Conservation (phyloP, 2,797 vertebrate genomes). For the Prunella strophiata region DNA sequence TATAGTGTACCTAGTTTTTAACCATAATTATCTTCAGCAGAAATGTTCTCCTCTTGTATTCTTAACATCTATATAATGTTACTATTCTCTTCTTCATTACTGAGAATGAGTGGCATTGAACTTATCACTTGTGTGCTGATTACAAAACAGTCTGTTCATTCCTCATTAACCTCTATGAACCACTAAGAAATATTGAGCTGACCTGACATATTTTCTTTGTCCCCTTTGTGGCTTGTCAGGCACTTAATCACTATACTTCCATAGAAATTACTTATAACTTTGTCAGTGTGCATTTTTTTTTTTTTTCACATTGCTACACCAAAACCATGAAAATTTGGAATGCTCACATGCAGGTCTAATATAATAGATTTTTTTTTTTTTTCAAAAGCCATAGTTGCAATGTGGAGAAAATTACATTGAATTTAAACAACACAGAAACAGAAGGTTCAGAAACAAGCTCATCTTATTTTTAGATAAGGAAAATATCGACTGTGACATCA, state of each 20-base stretch:
- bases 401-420: neutral
- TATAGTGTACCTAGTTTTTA: neutral
- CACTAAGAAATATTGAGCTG: neutral
- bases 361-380: neutral
- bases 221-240: neutral
- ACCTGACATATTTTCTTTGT: neutral
- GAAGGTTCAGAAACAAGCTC: neutral
- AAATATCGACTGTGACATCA: neutral
- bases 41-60: neutral
- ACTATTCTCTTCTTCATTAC: neutral
- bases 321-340: neutral
- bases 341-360: neutral
- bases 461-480: neutral
- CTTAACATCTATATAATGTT: neutral
- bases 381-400: neutral
- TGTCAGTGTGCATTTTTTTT: neutral
- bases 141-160: constrained; percentile 28
- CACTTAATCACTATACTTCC: neutral
- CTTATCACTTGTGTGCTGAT: neutral
- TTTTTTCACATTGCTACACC: neutral
- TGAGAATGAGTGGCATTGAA: neutral
- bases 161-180: constrained; percentile 16
- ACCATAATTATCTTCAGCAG: neutral
- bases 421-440: neutral
- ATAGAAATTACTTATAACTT: neutral